Evolutionary conservation across 2,888 invertebrate species (phyloP), one percentile per base, ranked within the genome.

Genomic region (Limnephilus rhombicus): DNA sequence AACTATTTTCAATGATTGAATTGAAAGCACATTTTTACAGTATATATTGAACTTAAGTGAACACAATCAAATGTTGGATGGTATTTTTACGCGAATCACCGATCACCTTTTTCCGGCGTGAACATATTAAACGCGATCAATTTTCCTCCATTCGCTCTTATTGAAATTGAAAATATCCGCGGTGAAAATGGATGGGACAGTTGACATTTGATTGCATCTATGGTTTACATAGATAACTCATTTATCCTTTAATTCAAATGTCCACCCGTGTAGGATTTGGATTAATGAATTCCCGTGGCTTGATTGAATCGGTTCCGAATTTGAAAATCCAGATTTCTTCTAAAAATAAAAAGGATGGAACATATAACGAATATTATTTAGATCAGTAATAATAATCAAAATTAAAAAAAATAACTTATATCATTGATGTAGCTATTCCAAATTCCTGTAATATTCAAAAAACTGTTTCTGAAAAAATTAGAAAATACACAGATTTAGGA

Each of bases 101-200:
- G 29, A 29, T 31, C 18, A 80, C 41, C 80, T 37, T 41, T 89
- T 89, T 89, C 80, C n/a, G 41, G 80, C 31, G 11, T 15, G 18
- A 80, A 89, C 41, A 80, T 80, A 80, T 41, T 80, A 80, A 89
- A 89, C 41, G 53, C 18, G 49, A 45, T 2, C 29, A 87, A 29
- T 86, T 86, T 29, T 86, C 45, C 45, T n/a, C 9, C n/a, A 29
- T 80, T 68, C 3, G 11, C 37, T n/a, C 80, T 89, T 80, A n/a
- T 68, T 68, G 68, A 68, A 68, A 68, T 68, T 68, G 68, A 68
- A 68, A n/a, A 68, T 68, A 68, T 68, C 68, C 2, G 68, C 24
- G 24, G 68, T 68, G 68, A 68, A 68, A 68, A 83, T 34, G 18
- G 83, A 37, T 83, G 18, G 34, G 37, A 83, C 37, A 37, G 37